These are phyloP conservation scores for Ichneumoninae sp. DNA, from an alignment of 2,888 invertebrate genomes.

Conservation along the genomic window DNA sequence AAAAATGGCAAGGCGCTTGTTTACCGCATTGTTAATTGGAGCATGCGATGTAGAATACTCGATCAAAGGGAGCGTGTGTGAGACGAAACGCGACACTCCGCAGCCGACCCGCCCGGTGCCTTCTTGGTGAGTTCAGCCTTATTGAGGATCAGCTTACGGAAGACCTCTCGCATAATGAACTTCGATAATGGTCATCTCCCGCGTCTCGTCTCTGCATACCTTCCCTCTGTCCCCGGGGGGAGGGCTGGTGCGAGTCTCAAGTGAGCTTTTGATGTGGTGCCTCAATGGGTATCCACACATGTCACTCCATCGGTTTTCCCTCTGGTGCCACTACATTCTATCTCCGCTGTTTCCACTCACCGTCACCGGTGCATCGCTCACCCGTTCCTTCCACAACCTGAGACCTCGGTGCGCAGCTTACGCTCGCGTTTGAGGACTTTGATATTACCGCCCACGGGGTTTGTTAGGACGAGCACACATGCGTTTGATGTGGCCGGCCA, in stretches of 20 bases:
- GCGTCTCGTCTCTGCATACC: constrained; percentile 12
- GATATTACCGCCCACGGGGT: constrained; percentile 61
- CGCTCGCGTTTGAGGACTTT: constrained; percentile 62
- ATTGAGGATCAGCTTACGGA: constrained; percentile 67
- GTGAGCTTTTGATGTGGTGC: constrained; percentile 66
- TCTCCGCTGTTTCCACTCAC: constrained; percentile 32
- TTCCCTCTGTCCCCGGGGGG: background rate
- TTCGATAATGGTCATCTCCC: constrained; percentile 62
- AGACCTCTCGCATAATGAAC: constrained; percentile 65
- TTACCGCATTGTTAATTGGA: constrained; percentile 37
- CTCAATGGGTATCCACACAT: constrained; percentile 62
- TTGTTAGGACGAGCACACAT: constrained; percentile 72
- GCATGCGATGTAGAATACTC: constrained; percentile 30
- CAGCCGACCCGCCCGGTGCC: background rate
- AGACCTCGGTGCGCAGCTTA: constrained; percentile 42
- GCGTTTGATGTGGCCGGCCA: constrained; percentile 76
- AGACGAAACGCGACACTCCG: constrained; percentile 52
- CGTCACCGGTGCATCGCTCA: background rate
- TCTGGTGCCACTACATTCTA: constrained; percentile 38
- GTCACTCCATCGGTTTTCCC: constrained; percentile 49
- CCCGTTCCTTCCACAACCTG: constrained; percentile 10
- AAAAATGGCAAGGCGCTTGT: constrained; percentile 2
- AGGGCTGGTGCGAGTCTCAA: constrained; percentile 32
- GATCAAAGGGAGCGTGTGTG: constrained; percentile 57
- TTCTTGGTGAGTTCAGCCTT: constrained; percentile 43